Conservation (phyloP, 2,113 vertebrate genomes). For the Penelope pileata region DNA sequence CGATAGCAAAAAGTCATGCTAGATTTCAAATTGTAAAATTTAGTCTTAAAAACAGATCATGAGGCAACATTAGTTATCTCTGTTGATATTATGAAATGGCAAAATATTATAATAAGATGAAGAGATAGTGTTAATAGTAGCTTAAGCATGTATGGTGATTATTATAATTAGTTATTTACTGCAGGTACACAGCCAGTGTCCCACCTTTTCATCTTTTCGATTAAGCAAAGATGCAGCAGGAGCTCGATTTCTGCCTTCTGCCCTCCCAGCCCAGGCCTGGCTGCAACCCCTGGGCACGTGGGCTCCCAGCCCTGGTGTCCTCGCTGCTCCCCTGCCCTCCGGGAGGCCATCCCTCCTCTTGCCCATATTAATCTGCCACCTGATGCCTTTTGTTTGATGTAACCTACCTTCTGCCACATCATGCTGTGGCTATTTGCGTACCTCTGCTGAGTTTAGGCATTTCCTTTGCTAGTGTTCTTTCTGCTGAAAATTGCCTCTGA, state of each 20-base stretch:
- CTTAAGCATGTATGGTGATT: not conserved
- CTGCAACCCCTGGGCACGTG: not conserved
- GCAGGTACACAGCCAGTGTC: not conserved
- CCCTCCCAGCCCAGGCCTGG: not conserved
- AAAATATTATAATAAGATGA: conserved; percentile 18
- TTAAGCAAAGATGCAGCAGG: not conserved
- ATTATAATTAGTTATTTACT: conserved; percentile 20
- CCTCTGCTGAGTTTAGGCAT: not conserved
- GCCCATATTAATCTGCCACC: not conserved
- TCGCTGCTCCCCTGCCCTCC: not conserved
- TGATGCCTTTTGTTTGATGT: not conserved
- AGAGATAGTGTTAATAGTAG: conserved; percentile 26
- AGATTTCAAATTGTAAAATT: not conserved
- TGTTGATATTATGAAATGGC: not conserved
- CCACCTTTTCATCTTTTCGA: not conserved
- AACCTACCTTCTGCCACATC: not conserved
- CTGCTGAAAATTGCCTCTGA: not conserved
- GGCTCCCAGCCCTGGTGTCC: not conserved
- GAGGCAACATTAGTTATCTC: not conserved
- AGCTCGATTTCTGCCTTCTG: not conserved
- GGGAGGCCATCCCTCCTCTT: not conserved
- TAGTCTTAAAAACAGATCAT: not conserved
- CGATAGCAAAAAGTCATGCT: not conserved
- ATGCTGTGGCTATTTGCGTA: not conserved
- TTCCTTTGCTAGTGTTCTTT: not conserved